Evolutionary conservation across 2,888 invertebrate genomes (phyloP), one percentile per base, ranked within the genome.

Genomic region (Andrena marginata): DNA sequence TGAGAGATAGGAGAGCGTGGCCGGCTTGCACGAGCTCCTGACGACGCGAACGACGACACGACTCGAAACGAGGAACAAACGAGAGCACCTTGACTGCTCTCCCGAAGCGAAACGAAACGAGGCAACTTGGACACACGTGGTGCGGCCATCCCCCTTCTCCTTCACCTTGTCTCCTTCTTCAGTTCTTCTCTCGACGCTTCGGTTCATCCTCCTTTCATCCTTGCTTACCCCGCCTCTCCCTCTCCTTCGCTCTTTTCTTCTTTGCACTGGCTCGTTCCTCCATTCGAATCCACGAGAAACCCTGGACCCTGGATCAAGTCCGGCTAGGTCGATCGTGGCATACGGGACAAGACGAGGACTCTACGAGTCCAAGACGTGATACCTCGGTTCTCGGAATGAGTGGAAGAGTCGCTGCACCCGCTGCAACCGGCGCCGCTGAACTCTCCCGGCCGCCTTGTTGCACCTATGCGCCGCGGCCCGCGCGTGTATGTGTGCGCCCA

Each of bases 11-110:
- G 80, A 78, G 80, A 82, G 77, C 77, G 80, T 80, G 88, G 70
- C 69, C 77, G 77, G 85, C 74, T 77, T 84, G 86, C 89, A 90
- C 86, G 90, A 90, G 90, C 89, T 89, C 88, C 89, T 91, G 91
- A 90, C 91, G 91, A 91, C 84, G 86, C 67, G 81, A 87, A 85
- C 85, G 87, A 87, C 87, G 87, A 89, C 89, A 89, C 88, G 88
- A 92, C 90, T 92, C 87, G 91, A 92, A 93, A 93, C 91, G 92
- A 93, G 92, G 90, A 93, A 93, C 93, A 93, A 93, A 93, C 93
- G 92, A 93, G 93, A 93, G 92, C 92, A 92, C 90, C 91, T 92
- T 92, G 92, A 91, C 92, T 90, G 90, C 89, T 69, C 75, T 87
- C 88, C 86, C 88, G 75, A 79, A 81, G 84, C 78, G 81, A 83